phyloP scores from a whole-genome alignment of 92 coral and sea anemone species.

The Parazoanthus darwini region DNA sequence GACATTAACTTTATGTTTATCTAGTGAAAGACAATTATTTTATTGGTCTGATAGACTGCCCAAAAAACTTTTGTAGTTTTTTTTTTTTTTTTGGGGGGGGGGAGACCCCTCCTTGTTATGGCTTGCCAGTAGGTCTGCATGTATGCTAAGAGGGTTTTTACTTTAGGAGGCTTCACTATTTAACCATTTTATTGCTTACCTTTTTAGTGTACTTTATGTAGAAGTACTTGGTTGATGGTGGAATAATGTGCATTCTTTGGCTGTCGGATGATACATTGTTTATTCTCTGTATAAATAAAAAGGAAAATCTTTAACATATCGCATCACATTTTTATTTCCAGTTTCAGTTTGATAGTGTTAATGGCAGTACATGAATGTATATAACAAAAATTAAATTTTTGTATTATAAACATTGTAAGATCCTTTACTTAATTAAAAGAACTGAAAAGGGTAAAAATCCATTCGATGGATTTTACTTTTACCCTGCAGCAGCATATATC shows the following conservation, averaged over 20 bases:
- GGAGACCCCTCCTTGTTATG: no score
- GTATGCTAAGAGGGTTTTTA: no score
- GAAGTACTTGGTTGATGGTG: constrained; percentile 93
- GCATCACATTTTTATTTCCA: not conserved
- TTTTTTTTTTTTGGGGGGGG: no score
- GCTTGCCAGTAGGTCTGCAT: no score
- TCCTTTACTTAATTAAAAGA: no score
- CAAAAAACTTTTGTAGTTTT: no score
- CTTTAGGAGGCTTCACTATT: not conserved
- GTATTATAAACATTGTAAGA: no score
- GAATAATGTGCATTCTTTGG: constrained; percentile 97
- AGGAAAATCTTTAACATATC: not conserved
- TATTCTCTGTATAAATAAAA: constrained; percentile 67
- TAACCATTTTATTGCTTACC: constrained; percentile 44
- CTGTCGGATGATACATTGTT: constrained; percentile 90
- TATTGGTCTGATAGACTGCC: no score
- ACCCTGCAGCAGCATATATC: not conserved
- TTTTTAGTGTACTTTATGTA: constrained; percentile 91
- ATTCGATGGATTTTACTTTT: not conserved
- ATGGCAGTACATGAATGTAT: not conserved
- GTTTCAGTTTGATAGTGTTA: not conserved
- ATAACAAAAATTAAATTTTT: no score
- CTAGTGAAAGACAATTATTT: no score
- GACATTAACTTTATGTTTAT: no score
- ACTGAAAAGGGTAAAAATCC: not conserved